Percentiles rank a stretch among this genome's conserved stretches.
phyloP scores from a whole-genome alignment of 2,888 invertebrate genomes.

The Epiblema foenella region DNA sequence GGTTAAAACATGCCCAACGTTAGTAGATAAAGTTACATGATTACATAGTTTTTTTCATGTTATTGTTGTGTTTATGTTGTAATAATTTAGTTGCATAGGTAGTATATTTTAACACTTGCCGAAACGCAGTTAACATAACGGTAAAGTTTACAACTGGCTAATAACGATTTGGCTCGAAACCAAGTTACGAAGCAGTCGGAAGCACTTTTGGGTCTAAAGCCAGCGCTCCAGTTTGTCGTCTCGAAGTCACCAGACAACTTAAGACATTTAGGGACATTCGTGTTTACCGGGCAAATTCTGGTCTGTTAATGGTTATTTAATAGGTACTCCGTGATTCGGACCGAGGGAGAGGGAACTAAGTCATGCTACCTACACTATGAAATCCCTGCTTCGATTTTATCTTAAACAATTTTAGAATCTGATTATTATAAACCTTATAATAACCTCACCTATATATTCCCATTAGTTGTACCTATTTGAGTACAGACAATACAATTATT shows the following conservation, averaged over 20 bases:
- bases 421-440: neutral
- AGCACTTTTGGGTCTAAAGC: slow-evolving; percentile 34
- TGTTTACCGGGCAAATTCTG: slow-evolving; percentile 30
- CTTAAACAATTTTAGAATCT: neutral
- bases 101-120: slow-evolving; percentile 18
- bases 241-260: slow-evolving; percentile 43
- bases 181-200: slow-evolving; percentile 42
- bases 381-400: neutral
- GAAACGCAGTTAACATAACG: slow-evolving; percentile 35
- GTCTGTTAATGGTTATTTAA: slow-evolving; percentile 36
- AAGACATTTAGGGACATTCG: slow-evolving; percentile 39
- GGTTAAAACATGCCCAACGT: no score
- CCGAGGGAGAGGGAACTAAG: neutral
- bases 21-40: no score
- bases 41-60: no score
- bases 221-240: slow-evolving; percentile 40
- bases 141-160: slow-evolving; percentile 42
- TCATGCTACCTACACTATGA: slow-evolving; percentile 4
- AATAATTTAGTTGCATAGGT: neutral
- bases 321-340: slow-evolving; percentile 5
- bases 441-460: no score
- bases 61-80: neutral
- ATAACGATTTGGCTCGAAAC: slow-evolving; percentile 44
- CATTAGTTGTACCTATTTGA: no score
- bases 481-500: no score